Base-by-base conservation (phyloP, 1,140 invertebrate genomes). In the Tetramorium parvispinum region DNA sequence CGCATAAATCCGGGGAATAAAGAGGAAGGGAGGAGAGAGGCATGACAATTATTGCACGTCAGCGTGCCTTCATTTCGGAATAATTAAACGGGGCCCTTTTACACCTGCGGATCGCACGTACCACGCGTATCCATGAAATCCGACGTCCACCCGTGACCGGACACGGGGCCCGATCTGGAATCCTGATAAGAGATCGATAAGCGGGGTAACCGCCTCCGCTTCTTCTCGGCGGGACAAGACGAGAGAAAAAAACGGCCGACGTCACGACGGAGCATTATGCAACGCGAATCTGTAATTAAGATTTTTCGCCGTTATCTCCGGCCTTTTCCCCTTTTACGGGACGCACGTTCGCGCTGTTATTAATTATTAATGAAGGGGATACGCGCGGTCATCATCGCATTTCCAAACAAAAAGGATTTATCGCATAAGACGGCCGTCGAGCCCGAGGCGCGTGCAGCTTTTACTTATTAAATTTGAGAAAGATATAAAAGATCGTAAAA, bases 31-130 rank as follows among this genome's bases (percentile, higher is more conserved):
- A 66, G 51, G 55, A 8, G 46, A 16, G 85, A 73, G 66, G 59
- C 87, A 88, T 81, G 91, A 93, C 92, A 91, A 93, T 94, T 93
- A 93, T 93, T 94, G 93, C 92, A 93, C 92, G 93, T 94, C 93
- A 93, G 92, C 91, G 88, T 92, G 68, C 90, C 90, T 93, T 91
- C 91, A 93, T 94, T 94, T 93, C 85, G 78, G 77, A 87, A 93
- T 93, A 93, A 94, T 94, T 94, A 94, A 93, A 73, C 87, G 83
- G 88, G 85, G 87, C 89, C 86, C 86, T 79, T 89, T 91, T 91
- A 89, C 91, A 89, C 89, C 91, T 91, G 87, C 91, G 88, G 85
- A 89, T 87, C 79, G 73, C 68, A 59, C 88, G 24, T 61, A 89
- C 86, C 57, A 85, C 79, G 85, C 85, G 78, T 85, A 89, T 76